Conservation (phyloP, 1,140 invertebrate species). For the Aricia agestis region DNA sequence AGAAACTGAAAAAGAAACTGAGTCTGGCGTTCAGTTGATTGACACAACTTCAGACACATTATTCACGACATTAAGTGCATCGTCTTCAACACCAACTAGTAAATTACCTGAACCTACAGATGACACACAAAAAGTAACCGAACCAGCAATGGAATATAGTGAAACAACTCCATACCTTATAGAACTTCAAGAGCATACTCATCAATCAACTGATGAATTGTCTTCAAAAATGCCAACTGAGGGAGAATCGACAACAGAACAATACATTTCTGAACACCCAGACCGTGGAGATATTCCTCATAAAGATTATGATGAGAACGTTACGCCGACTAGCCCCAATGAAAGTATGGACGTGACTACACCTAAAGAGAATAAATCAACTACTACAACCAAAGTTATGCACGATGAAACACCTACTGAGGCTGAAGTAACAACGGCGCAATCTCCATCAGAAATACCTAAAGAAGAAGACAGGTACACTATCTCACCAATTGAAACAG, state of each 20-base stretch:
- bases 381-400: neutral
- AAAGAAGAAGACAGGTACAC: slow-evolving; percentile 23
- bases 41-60: neutral
- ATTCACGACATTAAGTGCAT: neutral
- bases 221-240: slow-evolving; percentile 30
- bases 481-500: neutral
- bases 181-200: slow-evolving; percentile 62
- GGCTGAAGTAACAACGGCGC: slow-evolving; percentile 20
- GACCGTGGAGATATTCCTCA: slow-evolving; percentile 37
- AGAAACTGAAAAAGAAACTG: neutral
- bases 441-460: slow-evolving; percentile 12
- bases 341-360: neutral
- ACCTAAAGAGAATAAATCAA: neutral
- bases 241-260: slow-evolving; percentile 27
- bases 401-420: slow-evolving; percentile 14
- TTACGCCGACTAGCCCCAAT: neutral
- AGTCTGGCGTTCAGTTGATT: neutral
- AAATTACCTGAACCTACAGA: slow-evolving; percentile 1
- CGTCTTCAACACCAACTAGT: neutral
- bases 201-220: slow-evolving; percentile 39
- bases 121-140: slow-evolving; percentile 24
- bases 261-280: slow-evolving; percentile 30
- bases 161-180: slow-evolving; percentile 53
- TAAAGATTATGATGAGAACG: slow-evolving; percentile 16
- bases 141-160: slow-evolving; percentile 26